A percentile compares a stretch with the other conserved stretches of the same genome.
phyloP scores from a whole-genome alignment of 2,113 vertebrate species.

The Trichomycterus rosablanca region DNA sequence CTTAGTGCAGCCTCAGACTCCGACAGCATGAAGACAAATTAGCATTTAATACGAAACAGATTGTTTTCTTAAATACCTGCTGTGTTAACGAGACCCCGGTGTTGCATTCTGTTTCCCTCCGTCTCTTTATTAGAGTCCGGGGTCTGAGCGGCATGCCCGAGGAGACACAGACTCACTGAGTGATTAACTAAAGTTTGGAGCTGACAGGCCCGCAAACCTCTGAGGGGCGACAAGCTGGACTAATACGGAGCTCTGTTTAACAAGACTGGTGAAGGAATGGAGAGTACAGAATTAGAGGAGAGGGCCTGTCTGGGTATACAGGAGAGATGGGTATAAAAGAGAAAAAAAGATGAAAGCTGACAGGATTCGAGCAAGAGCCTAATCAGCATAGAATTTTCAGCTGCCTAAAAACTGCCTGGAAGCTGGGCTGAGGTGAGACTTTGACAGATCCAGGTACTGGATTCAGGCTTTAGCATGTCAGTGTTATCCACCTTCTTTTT shows the following conservation, averaged over 20 bases:
- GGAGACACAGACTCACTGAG: constrained; percentile 62
- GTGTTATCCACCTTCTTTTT: too few relatives aligned
- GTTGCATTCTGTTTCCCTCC: constrained; percentile 46
- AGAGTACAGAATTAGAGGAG: background rate
- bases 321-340: constrained; percentile 22
- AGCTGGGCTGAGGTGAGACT: constrained; percentile 23
- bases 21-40: constrained; percentile 65
- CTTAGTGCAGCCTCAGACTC: constrained; percentile 42
- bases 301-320: constrained; percentile 25
- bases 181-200: constrained; percentile 74
- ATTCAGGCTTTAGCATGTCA: too few relatives aligned
- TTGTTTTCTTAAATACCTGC: constrained; percentile 75
- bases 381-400: constrained; percentile 35
- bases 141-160: constrained; percentile 55
- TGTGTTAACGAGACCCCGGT: constrained; percentile 65
- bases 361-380: constrained; percentile 37
- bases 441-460: too few relatives aligned
- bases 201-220: constrained; percentile 67
- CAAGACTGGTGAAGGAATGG: constrained; percentile 49
- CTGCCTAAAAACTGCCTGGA: constrained; percentile 24
- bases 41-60: constrained; percentile 70
- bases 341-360: too few relatives aligned
- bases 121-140: constrained; percentile 68
- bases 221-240: constrained; percentile 54
- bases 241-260: constrained; percentile 68